Percentiles rank a stretch among this genome's conserved stretches.
phyloP scores from a whole-genome alignment of 64 coral and sea anemone genomes.

The Pocillopora damicornis region DNA sequence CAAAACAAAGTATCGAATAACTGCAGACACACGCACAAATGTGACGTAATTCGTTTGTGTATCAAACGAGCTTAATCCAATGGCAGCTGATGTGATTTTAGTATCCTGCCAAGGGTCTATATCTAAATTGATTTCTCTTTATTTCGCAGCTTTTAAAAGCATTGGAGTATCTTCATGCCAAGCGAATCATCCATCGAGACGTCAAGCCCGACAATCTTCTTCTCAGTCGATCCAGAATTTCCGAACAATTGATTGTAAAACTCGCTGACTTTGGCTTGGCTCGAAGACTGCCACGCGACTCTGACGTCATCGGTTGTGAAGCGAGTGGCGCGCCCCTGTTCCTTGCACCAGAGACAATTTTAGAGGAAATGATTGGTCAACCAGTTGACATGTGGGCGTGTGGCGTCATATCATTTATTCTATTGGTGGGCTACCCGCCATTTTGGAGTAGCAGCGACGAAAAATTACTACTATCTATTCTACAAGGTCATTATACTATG shows the following conservation, averaged over 20 bases:
- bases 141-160: conserved; percentile 68
- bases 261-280: conserved; percentile 91
- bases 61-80: too few relatives aligned
- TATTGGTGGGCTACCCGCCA: conserved; percentile 80
- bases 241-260: conserved; percentile 59
- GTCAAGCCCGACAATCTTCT: conserved; percentile 90
- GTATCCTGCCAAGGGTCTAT: neutral
- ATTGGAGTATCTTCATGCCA: conserved; percentile 68
- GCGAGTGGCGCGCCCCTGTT: conserved; percentile 87
- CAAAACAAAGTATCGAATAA: neutral
- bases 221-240: conserved; percentile 43
- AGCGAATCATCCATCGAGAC: conserved; percentile 74
- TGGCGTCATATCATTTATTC: conserved; percentile 75
- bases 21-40: neutral
- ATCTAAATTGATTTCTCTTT: neutral
- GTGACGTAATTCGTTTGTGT: neutral
- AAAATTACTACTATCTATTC: conserved; percentile 72
- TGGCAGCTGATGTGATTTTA: too few relatives aligned
- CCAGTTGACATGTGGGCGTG: conserved; percentile 94
- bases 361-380: conserved; percentile 70
- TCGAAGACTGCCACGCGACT: conserved; percentile 54
- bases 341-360: conserved; percentile 90
- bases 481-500: conserved; percentile 64
- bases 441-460: conserved; percentile 86
- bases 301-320: conserved; percentile 72